phyloP scores from a whole-genome alignment of 92 coral and sea anemone species.

The Parazoanthus swiftii region DNA sequence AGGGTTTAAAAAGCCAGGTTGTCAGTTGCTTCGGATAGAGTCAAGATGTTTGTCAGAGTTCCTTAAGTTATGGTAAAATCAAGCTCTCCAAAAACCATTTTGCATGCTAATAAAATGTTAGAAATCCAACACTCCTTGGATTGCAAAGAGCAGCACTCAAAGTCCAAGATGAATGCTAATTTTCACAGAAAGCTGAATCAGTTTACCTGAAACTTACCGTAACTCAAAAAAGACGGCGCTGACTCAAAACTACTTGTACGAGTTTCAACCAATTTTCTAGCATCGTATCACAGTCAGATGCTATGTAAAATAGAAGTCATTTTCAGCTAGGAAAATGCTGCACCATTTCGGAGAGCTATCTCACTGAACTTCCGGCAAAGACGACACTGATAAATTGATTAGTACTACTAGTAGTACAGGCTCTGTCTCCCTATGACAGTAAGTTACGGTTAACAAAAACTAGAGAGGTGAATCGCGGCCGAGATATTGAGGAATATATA shows the following conservation, averaged over 20 bases:
- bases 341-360: background rate
- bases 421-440: background rate
- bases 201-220: background rate
- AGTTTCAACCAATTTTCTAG: no score
- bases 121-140: background rate
- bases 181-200: background rate
- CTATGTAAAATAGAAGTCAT: background rate
- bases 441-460: background rate
- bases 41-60: background rate
- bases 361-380: slow-evolving; percentile 25
- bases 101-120: background rate
- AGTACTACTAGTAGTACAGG: no score
- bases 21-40: background rate
- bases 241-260: background rate
- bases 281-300: background rate
- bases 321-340: background rate
- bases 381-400: background rate
- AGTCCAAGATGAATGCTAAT: background rate
- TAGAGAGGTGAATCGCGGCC: background rate
- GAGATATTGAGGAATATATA: background rate
- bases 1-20: no score
- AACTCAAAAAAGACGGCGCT: background rate
- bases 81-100: background rate
- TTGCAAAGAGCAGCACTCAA: background rate
- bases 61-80: no score